phyloP scores from a whole-genome alignment of 2,888 invertebrate genomes.

The Eurytoma adleriae region DNA sequence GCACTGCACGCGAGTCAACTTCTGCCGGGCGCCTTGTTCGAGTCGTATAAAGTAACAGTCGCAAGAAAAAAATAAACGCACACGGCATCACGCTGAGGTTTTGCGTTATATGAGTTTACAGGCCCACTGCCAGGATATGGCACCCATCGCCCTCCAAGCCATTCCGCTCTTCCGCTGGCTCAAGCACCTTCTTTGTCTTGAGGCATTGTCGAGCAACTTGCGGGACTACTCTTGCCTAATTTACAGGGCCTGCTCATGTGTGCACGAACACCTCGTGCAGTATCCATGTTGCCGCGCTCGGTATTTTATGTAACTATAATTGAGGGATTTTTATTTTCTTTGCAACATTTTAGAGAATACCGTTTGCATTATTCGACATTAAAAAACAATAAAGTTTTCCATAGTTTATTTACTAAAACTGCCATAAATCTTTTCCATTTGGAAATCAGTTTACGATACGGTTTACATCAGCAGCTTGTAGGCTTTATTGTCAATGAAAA shows the following conservation, averaged over 20 bases:
- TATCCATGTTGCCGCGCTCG: not conserved
- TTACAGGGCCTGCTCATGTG: constrained; percentile 68
- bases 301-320: not conserved
- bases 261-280: not conserved
- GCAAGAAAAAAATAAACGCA: not conserved
- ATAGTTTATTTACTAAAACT: not conserved
- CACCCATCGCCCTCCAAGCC: constrained; percentile 40
- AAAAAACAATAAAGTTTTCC: constrained; percentile 1
- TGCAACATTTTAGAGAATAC: no score
- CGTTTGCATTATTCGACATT: no score
- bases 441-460: constrained; percentile 15
- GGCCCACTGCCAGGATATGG: constrained; percentile 60
- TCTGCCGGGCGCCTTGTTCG: no score
- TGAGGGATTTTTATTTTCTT: not conserved
- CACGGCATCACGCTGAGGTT: not conserved
- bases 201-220: constrained; percentile 45
- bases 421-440: constrained; percentile 2
- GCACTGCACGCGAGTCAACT: no score
- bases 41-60: not conserved
- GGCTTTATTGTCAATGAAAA: not conserved
- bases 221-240: constrained; percentile 66
- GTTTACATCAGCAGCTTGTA: not conserved
- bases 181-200: not conserved
- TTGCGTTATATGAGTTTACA: constrained; percentile 69
- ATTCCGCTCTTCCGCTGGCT: constrained; percentile 47